Base-by-base conservation (phyloP, 2,797 vertebrate species). In the Myioborus melanocephalus region DNA sequence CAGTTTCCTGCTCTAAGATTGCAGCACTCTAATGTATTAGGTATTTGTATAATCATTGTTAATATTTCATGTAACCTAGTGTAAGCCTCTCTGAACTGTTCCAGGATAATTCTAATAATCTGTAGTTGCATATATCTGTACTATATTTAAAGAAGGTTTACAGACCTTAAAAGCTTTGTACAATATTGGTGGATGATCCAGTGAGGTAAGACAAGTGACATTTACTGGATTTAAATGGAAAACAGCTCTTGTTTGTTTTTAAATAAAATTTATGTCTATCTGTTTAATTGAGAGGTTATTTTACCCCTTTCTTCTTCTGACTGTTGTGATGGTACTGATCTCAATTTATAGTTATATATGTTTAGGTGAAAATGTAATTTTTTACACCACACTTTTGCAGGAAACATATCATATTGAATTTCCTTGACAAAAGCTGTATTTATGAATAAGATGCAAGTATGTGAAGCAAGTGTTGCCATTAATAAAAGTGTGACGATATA, bases 71-170 rank as follows among this genome's bases (percentile, higher is more conserved):
- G 49, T 71, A 81, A 95, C 32, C 78, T 84, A 69, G 87, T 86
- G 27, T 94, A 89, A 83, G 34, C 53, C 41, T 84, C 59, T 85
- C 95, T 95, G 81, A 93, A 83, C 93, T 95, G 79, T 93, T 96
- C 64, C 76, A 89, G 75, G 56, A 55, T 61, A 94, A 93, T 95
- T 96, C 73, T 95, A 78, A 85, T 83, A 88, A 94, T 96, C 80
- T 96, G 73, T 70, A 87, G 52, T 94, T 95, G 84, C 59, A 30
- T 95, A 91, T 93, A 88, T 92, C 85, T 94, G 60, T 95, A 55
- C 28, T 79, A 57, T 69, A 92, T 52, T 52, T 52, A 52, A 52
- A 77, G 68, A 78, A 93, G 81, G 73, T 94, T 92, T 92, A 79
- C 76, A 83, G 60, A 92, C 60, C 57, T 90, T 81, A 56, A 84